Base-by-base conservation (phyloP, 2,113 vertebrate species). In the Opisthocomus hoazin region DNA sequence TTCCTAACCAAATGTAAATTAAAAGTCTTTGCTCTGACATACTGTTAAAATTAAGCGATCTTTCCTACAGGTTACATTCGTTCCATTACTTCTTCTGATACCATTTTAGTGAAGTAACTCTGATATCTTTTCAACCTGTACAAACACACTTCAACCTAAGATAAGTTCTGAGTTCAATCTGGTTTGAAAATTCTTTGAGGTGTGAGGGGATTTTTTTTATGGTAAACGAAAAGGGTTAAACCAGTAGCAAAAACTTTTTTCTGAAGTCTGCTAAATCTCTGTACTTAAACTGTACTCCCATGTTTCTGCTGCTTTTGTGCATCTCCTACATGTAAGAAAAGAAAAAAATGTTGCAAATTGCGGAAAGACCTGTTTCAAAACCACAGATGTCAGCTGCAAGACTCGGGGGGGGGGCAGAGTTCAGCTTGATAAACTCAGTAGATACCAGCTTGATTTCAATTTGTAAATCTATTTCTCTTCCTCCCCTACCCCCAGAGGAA, bases 341-440 rank as follows among this genome's bases (percentile, higher is more conserved):
- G 18, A 58, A 57, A 46, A 41, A 34, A 24, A 41, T 0, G 4
- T 22, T 30, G 20, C 23, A 84, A 76, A 57, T 50, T 0, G 0
- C 23, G 8, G 32, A 78, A 64, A 82, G 63, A 57, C 45, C 15
- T 23, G 5, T 73, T 87, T 60, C 29, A 53, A 91, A 95, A 70
- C 43, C 76, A 81, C 36, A 90, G 48, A 48, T 5, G 22, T 90
- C 53, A 84, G 24, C 34, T 53, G 19, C 23, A 60, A 46, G 64
- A 71, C 39, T 71, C 19, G 53, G 32, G 17, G 8, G 17, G 8
- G 10, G 13, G 30, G 0, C 9, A 81, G 58, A 84, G n/a, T 46
- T 89, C 50, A 69, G 39, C 29, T 53, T 34, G 15, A 86, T 60
- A 53, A 90, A 65, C 45, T 50, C n/a, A 54, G 23, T 1, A 56